Evolutionary conservation across 2,888 invertebrate species (phyloP), one percentile per base, ranked within the genome.

Genomic region (Ischnus inquisitorius): DNA sequence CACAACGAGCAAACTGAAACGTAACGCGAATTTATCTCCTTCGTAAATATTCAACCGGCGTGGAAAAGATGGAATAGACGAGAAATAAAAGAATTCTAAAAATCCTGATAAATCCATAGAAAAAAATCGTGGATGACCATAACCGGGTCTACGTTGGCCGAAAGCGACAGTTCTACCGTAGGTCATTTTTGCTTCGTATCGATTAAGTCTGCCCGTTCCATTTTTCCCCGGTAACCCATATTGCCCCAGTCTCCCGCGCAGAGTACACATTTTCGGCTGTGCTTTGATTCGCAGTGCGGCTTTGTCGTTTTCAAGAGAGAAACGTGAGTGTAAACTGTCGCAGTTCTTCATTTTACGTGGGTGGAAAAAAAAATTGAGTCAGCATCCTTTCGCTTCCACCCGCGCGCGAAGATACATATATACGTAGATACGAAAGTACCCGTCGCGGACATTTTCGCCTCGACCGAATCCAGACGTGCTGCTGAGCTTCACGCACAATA

Each of bases 341-440:
- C 51, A 5, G 16, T 19, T 51, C 16, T 54, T 19, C 51, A 1
- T 12, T 19, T 22, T 1, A n/a, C n/a, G n/a, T n/a, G n/a, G n/a
- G 4, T 22, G 25, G n/a, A 57, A 57, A n/a, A 75, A 51, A 71
- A 71, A 71, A 34, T 64, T 48, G 64, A 46, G 62, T 64, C 46
- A 46, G 62, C 34, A 51, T 64, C 22, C 22, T 64, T 51, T 74
- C 46, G n/a, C n/a, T n/a, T n/a, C n/a, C n/a, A n/a, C n/a, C n/a
- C n/a, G n/a, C n/a, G 39, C 39, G n/a, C 72, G 16, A 41, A 71
- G 12, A 43, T 25, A 14, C 54, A 39, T 10, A 4, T 10, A 16
- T 8, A 19, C 34, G 25, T 3, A 12, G 19, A 28, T 14, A 28
- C 60, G 46, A 25, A n/a, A 3, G 28, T 2, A 5, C 28, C 22